phyloP scores from a whole-genome alignment of 2,113 vertebrate species.

The Sander vitreus region DNA sequence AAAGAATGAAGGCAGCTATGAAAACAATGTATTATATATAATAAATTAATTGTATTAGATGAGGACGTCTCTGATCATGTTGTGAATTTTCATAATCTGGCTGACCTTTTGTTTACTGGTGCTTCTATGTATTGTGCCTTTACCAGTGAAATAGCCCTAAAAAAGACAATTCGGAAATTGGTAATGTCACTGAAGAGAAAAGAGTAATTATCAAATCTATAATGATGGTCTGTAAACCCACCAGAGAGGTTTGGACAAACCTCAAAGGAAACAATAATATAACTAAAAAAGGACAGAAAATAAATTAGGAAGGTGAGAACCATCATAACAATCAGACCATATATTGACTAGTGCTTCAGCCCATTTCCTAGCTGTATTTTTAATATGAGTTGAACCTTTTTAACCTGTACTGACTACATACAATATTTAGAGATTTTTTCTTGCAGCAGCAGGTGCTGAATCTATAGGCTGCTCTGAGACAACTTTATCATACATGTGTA shows the following conservation, averaged over 20 bases:
- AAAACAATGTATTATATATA: not conserved
- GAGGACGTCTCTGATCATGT: not conserved
- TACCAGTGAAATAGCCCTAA: not conserved
- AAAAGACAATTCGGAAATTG: not conserved
- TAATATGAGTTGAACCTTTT: not conserved
- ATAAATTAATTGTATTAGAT: no score
- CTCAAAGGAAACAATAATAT: not conserved
- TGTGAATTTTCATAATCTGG: not conserved
- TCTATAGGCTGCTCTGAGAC: constrained; percentile 15
- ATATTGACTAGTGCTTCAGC: not conserved
- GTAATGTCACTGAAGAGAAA: not conserved
- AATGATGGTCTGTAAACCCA: not conserved
- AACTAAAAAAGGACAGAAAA: not conserved
- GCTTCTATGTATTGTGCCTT: not conserved
- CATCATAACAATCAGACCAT: not conserved
- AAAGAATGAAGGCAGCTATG: not conserved
- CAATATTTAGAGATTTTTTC: not conserved
- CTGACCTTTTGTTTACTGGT: constrained; percentile 7
- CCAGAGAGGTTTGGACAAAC: not conserved
- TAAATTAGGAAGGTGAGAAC: not conserved
- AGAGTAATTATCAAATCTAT: not conserved
- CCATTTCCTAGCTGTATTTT: constrained; percentile 2
- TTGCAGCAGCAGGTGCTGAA: constrained; percentile 17
- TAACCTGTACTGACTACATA: not conserved
- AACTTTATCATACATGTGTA: constrained; percentile 25